Evolutionary conservation across 2,797 vertebrate genomes (phyloP).

Genomic region (Valencia hispanica): DNA sequence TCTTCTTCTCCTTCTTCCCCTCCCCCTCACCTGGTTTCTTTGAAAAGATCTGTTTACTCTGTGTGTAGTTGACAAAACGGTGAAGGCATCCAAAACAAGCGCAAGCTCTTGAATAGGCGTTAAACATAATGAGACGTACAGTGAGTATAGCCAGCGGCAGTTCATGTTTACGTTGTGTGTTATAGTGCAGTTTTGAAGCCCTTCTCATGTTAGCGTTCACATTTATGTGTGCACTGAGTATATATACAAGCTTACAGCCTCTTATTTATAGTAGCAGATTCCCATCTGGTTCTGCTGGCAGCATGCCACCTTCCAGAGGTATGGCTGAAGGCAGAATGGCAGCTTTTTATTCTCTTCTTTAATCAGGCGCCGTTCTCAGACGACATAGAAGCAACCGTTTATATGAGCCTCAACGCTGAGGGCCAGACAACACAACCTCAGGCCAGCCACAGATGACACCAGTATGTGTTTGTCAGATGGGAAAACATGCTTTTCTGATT

Average conservation of each 20-base stretch:
- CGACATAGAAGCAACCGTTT: conserved; percentile 39
- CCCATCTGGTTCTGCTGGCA: conserved; percentile 64
- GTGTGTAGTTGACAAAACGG: conserved; percentile 57
- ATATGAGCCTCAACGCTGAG: conserved; percentile 49
- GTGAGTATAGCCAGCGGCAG: conserved; percentile 15
- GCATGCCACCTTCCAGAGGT: conserved; percentile 44
- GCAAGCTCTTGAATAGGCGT: conserved; percentile 36
- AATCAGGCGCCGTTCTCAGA: conserved; percentile 56
- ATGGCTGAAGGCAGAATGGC: conserved; percentile 25
- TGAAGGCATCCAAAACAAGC: conserved; percentile 58
- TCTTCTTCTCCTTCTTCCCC: neutral
- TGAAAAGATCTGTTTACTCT: conserved; percentile 29
- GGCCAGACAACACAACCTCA: conserved; percentile 38
- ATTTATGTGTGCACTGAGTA: conserved; percentile 6
- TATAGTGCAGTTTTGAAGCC: conserved; percentile 9
- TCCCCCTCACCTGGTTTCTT: conserved; percentile 49
- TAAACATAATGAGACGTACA: conserved; percentile 63
- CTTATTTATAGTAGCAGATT: conserved; percentile 10
- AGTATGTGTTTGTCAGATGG: conserved; percentile 68
- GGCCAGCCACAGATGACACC: conserved; percentile 63
- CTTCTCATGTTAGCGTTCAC: conserved; percentile 10
- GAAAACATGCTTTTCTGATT: conserved; percentile 55
- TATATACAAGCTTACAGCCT: conserved; percentile 6
- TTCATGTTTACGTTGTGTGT: neutral
- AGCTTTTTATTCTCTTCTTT: conserved; percentile 50